A percentile compares a stretch with the other conserved stretches of the same genome.
Conservation (phyloP, 2,113 vertebrate species). For the Todiramphus chloris region DNA sequence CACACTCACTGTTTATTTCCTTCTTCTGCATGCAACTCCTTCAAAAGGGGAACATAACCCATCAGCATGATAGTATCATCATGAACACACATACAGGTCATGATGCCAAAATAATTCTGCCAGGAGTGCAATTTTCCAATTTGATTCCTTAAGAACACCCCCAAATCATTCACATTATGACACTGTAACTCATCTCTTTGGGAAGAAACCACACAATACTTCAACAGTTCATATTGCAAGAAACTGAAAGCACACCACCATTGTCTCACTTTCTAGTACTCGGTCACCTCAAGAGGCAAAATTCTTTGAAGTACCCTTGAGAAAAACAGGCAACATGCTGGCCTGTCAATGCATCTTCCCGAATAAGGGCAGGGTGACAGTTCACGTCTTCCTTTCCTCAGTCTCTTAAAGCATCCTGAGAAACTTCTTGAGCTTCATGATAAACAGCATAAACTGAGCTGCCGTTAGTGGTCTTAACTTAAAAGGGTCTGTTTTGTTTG, state of each 20-base stretch:
- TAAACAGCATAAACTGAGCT: neutral
- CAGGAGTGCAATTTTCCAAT: neutral
- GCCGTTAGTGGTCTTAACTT: neutral
- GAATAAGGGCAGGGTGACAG: neutral
- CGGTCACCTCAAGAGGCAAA: neutral
- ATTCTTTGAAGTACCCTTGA: neutral
- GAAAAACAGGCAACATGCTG: neutral
- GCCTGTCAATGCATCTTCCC: neutral
- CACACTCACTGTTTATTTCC: neutral
- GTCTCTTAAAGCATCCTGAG: neutral
- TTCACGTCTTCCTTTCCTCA: neutral
- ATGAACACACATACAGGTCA: neutral
- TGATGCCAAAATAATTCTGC: accelerated
- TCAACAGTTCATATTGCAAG: neutral
- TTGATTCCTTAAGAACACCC: neutral
- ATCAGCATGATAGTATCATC: neutral
- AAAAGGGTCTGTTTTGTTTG: neutral
- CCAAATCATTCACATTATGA: neutral
- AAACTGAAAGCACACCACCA: neutral
- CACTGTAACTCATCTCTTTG: neutral
- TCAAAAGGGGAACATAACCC: neutral
- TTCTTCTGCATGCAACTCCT: neutral
- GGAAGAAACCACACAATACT: neutral
- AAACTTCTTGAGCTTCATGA: neutral
- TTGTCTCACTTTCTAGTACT: neutral